Conservation (phyloP, 1,140 invertebrate species). For the Drosophila takahashii region DNA sequence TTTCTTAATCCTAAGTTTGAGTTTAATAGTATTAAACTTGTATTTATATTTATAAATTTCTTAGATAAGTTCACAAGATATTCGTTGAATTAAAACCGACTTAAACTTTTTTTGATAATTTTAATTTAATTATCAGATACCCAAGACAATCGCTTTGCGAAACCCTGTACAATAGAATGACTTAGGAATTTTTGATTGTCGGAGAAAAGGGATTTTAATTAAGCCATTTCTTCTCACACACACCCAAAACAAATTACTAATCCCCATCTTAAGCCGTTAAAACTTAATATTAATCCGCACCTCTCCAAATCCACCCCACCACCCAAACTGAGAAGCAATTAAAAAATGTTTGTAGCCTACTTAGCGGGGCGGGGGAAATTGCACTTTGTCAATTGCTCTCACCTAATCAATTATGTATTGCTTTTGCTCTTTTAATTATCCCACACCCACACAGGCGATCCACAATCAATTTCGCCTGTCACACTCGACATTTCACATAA, state of each 20-base stretch:
- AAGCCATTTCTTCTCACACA: not conserved
- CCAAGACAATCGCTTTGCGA: not conserved
- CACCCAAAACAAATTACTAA: not conserved
- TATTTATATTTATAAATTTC: too few relatives aligned
- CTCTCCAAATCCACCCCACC: not conserved
- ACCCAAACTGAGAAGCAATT: conserved; percentile 8
- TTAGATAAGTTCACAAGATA: too few relatives aligned
- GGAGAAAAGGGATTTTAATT: not conserved
- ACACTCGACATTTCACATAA: conserved; percentile 55
- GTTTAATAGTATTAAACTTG: too few relatives aligned
- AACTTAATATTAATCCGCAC: not conserved
- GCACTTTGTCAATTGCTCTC: conserved; percentile 35
- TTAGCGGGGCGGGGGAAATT: conserved; percentile 7
- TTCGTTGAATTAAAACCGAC: too few relatives aligned
- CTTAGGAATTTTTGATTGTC: not conserved
- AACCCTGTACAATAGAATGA: not conserved
- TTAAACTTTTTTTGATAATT: too few relatives aligned
- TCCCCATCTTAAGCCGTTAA: not conserved
- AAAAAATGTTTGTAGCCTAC: conserved; percentile 22
- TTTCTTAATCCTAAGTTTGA: too few relatives aligned
- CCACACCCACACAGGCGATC: conserved; percentile 11
- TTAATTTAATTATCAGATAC: too few relatives aligned
- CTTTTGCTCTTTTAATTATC: conserved; percentile 50
- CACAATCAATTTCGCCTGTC: conserved; percentile 57
- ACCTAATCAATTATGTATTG: conserved; percentile 54